Conservation (phyloP, 2,797 vertebrate species). For the Enteromius viviparus region DNA sequence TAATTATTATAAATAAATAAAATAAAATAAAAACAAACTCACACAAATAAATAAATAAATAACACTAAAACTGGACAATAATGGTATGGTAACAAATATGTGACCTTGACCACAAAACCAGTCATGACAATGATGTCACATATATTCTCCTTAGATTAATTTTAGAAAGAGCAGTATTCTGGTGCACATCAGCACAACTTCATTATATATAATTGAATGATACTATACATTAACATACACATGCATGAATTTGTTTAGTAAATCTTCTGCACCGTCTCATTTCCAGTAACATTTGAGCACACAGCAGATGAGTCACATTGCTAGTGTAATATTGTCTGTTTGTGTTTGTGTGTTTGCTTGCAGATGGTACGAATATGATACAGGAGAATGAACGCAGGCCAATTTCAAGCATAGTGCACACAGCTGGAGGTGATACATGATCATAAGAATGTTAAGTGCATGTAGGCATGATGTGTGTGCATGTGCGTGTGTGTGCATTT, state of each 20-base stretch:
- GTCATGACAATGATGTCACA: background rate
- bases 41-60: too few relatives aligned
- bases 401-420: slow-evolving; percentile 41
- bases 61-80: background rate
- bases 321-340: slow-evolving; percentile 54
- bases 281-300: slow-evolving; percentile 32
- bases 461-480: slow-evolving; percentile 4
- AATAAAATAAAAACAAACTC: background rate
- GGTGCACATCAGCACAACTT: background rate
- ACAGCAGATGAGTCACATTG: slow-evolving; percentile 55
- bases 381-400: slow-evolving; percentile 1
- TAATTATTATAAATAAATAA: background rate
- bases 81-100: background rate
- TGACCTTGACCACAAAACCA: too few relatives aligned
- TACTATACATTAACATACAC: slow-evolving; percentile 25
- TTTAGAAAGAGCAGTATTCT: background rate
- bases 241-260: slow-evolving; percentile 23
- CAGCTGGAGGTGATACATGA: slow-evolving; percentile 38
- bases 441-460: slow-evolving; percentile 23
- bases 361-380: slow-evolving; percentile 41
- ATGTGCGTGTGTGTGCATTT: background rate
- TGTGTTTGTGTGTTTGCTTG: slow-evolving; percentile 48
- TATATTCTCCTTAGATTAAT: background rate
- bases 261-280: slow-evolving; percentile 27
- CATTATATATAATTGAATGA: background rate